Evolutionary conservation across 2,113 vertebrate genomes (phyloP), one percentile per base, ranked within the genome.

Genomic region (Siniperca chuatsi): DNA sequence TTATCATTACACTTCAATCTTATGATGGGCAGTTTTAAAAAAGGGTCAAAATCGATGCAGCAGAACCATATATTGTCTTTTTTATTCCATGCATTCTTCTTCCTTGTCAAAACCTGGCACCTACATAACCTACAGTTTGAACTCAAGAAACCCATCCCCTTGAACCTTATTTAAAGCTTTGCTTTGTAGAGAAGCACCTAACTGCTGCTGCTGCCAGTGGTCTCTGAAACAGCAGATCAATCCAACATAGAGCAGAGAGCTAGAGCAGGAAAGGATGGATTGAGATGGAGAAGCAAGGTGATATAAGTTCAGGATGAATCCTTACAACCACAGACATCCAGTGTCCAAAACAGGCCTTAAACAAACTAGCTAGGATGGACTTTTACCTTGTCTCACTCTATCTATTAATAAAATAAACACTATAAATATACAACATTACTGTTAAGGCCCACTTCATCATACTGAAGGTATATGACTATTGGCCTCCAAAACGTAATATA

Each of bases 251-350:
- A n/a, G n/a, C n/a, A n/a, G n/a, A n/a, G n/a, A 89, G 87, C 88
- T 77, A 44, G 20, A 90, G 76, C 75, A 50, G 75, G 61, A 78
- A 40, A 29, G 62, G 75, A 81, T 90, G 90, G 78, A 76, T 81
- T 78, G 83, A 73, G 54, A 93, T 92, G 90, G 82, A 91, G 67
- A 93, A 92, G 90, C 89, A 82, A 84, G 65, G 82, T 86, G 90
- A 37, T 54, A 80, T 52, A 40, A 85, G 23, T 61, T 84, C 6
- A 84, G 76, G 44, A 77, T 82, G 74, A 69, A 64, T 5, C 20
- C n/a, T 78, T 55, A 46, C 5, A 65, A 55, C 74, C 42, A 50
- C 25, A 50, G 60, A 75, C 50, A 61, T 13, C 6, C 68, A 37
- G n/a, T 57, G 60, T 74, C 58, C 42, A 48, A 21, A 13, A 29